Conservation (phyloP, 2,888 invertebrate species). For the Microctonus brassicae region DNA sequence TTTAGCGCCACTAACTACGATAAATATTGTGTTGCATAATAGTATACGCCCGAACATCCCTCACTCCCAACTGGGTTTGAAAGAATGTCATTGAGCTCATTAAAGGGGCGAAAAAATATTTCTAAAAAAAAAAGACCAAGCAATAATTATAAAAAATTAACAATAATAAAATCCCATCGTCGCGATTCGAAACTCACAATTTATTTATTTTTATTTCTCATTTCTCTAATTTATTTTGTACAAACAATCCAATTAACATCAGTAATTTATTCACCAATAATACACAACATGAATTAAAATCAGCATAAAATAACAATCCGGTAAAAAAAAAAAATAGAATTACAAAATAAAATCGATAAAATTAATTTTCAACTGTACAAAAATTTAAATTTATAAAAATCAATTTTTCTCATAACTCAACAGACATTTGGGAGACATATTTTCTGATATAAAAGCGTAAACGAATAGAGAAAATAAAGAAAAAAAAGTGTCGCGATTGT, state of each 20-base stretch:
- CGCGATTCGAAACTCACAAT: neutral
- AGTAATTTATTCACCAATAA: neutral
- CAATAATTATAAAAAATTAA: slow-evolving; percentile 15
- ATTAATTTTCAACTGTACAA: neutral
- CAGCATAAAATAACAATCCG: neutral
- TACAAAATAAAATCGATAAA: neutral
- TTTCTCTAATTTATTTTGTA: neutral
- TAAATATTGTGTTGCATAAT: slow-evolving; percentile 55
- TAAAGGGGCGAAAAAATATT: slow-evolving; percentile 63
- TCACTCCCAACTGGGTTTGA: slow-evolving; percentile 65
- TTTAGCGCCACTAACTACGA: slow-evolving; percentile 60
- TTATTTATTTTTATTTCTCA: neutral
- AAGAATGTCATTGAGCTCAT: slow-evolving; percentile 66
- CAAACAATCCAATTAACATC: no score
- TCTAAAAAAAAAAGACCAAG: neutral
- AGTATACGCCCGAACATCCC: slow-evolving; percentile 49
- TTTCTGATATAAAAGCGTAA: slow-evolving; percentile 60
- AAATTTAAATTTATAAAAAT: neutral
- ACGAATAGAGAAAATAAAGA: slow-evolving; percentile 6
- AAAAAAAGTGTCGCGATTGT: neutral
- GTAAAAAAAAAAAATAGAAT: neutral
- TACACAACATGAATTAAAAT: neutral
- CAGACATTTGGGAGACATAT: slow-evolving; percentile 66
- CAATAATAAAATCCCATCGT: neutral
- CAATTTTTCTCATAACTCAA: slow-evolving; percentile 7